Evolutionary conservation across 1,140 invertebrate genomes (phyloP).

Genomic region (Dreissena rostriformis): DNA sequence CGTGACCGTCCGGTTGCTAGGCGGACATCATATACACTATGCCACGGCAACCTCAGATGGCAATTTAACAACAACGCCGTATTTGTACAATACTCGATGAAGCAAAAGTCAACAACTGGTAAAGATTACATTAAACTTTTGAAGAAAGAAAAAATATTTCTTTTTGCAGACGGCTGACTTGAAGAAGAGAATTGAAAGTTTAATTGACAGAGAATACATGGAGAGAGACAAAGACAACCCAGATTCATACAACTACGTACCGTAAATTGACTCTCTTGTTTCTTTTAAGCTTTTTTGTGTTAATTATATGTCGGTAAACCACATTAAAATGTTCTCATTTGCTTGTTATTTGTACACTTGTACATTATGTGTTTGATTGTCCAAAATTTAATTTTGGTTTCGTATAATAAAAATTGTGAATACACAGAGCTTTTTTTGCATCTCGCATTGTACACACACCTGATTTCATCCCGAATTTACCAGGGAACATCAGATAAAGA

Average conservation of each 20-base stretch:
- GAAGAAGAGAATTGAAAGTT: slow-evolving; percentile 98
- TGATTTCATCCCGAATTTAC: too few species aligned
- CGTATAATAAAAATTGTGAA: slow-evolving; percentile 12
- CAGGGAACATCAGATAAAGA: too few species aligned
- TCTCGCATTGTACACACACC: neutral
- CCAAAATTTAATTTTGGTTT: slow-evolving; percentile 40
- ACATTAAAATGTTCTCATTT: neutral
- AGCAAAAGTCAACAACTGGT: too few species aligned
- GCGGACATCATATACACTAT: too few species aligned
- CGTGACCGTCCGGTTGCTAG: too few species aligned
- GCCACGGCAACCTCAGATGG: too few species aligned
- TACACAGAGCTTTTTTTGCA: neutral
- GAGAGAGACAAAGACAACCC: slow-evolving; percentile 98
- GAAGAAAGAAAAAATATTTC: neutral
- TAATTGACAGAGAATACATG: slow-evolving; percentile 99
- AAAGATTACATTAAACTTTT: too few species aligned
- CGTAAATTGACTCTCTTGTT: slow-evolving; percentile 82
- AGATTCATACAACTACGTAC: slow-evolving; percentile 99
- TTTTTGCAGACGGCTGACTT: slow-evolving; percentile 86
- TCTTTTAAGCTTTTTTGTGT: neutral
- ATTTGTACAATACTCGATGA: too few species aligned
- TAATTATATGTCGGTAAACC: neutral
- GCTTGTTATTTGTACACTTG: neutral
- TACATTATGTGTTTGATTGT: neutral
- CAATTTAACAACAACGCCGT: too few species aligned